These are phyloP conservation scores for Leptopilina boulardi DNA, from an alignment of 1,140 invertebrate genomes.

Conservation along the genomic window DNA sequence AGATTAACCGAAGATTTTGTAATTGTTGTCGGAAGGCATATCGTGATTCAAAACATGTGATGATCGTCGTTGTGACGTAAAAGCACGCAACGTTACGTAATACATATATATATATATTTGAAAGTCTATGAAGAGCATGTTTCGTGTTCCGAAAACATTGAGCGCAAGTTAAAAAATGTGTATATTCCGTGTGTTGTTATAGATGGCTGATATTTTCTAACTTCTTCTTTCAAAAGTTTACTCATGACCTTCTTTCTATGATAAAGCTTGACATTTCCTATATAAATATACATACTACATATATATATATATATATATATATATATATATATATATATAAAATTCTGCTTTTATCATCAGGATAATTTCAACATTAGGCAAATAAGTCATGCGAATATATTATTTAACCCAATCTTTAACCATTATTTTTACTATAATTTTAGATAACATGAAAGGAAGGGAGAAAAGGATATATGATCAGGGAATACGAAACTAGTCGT, in stretches of 20 bases:
- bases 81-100: slow-evolving; percentile 17
- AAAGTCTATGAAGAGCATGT: background rate
- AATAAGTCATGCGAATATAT: background rate
- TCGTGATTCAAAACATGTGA: background rate
- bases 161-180: background rate
- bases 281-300: background rate
- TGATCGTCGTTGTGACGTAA: slow-evolving; percentile 13
- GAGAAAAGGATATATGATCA: background rate
- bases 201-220: background rate
- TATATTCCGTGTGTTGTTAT: background rate
- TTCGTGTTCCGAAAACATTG: slow-evolving; percentile 1
- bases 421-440: background rate
- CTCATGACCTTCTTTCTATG: background rate
- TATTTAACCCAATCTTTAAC: background rate
- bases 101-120: background rate
- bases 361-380: slow-evolving; percentile 2
- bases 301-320: no score
- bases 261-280: background rate
- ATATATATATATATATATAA: no score
- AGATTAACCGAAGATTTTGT: background rate
- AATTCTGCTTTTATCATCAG: background rate
- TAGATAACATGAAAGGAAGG: background rate
- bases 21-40: background rate
- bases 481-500: background rate
- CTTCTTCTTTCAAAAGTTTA: background rate